A percentile compares a stretch with the other conserved stretches of the same genome.
phyloP scores from a whole-genome alignment of 2,113 vertebrate species.

The Gadus macrocephalus region DNA sequence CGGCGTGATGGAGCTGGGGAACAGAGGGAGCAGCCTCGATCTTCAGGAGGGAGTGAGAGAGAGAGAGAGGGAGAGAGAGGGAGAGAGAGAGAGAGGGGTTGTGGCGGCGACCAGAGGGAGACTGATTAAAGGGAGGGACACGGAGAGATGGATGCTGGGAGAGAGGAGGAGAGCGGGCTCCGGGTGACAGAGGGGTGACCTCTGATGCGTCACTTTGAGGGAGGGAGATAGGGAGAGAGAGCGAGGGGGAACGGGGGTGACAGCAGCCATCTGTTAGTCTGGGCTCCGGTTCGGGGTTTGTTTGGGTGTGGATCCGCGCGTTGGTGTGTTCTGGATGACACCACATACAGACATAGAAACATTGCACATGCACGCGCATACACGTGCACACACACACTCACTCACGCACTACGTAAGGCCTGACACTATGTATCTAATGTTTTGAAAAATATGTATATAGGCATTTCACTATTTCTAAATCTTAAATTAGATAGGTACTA shows the following conservation, averaged over 20 bases:
- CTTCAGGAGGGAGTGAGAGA: too few species aligned
- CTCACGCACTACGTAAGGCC: not conserved
- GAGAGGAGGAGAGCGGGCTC: conserved; percentile 3
- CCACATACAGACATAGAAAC: conserved; percentile 4
- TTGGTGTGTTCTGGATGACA: conserved; percentile 36
- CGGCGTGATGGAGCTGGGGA: too few species aligned
- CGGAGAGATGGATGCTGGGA: conserved; percentile 22
- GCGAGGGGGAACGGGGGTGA: conserved; percentile 44
- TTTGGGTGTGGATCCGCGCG: conserved; percentile 43
- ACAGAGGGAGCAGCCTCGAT: too few species aligned
- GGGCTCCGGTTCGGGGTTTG: conserved; percentile 43
- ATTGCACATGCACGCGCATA: not conserved
- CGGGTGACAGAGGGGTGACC: conserved; percentile 42
- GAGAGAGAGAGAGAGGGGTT: conserved; percentile 4
- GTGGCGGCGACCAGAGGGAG: not conserved
- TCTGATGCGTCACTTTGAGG: conserved; percentile 48
- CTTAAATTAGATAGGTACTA: too few species aligned
- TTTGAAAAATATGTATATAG: not conserved
- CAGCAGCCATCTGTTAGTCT: conserved; percentile 63
- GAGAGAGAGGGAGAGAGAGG: not conserved
- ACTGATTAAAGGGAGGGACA: conserved; percentile 2
- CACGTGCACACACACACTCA: not conserved
- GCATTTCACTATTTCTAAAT: too few species aligned
- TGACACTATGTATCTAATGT: not conserved
- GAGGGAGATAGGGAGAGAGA: conserved; percentile 32